Conservation (phyloP, 2,888 invertebrate genomes). For the Byasa hedistus region DNA sequence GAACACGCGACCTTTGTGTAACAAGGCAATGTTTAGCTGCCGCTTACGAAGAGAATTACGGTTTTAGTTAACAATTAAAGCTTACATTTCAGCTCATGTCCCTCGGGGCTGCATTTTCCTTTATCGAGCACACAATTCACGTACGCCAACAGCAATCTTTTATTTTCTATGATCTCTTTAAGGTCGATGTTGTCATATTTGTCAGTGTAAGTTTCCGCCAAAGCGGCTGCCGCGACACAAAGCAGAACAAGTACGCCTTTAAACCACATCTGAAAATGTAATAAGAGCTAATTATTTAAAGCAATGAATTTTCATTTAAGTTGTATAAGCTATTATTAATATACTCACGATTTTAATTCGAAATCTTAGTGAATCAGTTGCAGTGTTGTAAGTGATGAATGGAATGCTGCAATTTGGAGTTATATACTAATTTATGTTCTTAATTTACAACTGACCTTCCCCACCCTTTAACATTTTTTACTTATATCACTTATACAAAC, state of each 20-base stretch:
- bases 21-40: too few species aligned
- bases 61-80: too few species aligned
- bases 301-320: neutral
- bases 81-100: slow-evolving; percentile 84
- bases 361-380: neutral
- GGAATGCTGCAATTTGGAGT: neutral
- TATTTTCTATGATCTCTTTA: slow-evolving; percentile 82
- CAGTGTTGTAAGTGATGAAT: neutral
- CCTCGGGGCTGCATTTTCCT: slow-evolving; percentile 85
- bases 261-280: slow-evolving; percentile 44
- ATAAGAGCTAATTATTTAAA: neutral
- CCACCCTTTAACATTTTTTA: neutral
- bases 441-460: slow-evolving; percentile 1
- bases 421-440: neutral
- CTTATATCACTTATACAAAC: neutral
- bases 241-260: slow-evolving; percentile 46
- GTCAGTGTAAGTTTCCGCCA: slow-evolving; percentile 77
- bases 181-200: slow-evolving; percentile 86
- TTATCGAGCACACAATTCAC: slow-evolving; percentile 82
- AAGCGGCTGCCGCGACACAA: slow-evolving; percentile 41
- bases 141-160: slow-evolving; percentile 83
- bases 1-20: too few species aligned
- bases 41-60: too few species aligned
- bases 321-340: neutral
- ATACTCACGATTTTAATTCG: neutral